Conservation (phyloP, 2,113 vertebrate species). For the Pteruthius melanotis region DNA sequence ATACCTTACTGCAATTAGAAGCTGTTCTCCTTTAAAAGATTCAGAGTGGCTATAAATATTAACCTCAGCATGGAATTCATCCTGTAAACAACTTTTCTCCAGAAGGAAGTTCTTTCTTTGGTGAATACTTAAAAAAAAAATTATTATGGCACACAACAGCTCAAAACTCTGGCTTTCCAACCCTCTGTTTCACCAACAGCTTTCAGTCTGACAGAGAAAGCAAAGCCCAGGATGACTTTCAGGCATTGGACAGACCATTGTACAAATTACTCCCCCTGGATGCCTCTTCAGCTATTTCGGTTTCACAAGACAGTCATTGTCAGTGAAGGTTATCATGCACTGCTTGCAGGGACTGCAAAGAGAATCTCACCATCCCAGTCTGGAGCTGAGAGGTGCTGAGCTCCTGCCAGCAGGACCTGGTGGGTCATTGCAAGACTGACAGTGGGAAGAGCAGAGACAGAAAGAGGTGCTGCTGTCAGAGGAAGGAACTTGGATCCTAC, state of each 20-base stretch:
- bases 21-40: not conserved
- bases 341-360: not conserved
- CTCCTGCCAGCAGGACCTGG: not conserved
- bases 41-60: not conserved
- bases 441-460: not conserved
- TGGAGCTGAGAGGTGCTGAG: not conserved
- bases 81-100: not conserved
- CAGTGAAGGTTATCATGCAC: not conserved
- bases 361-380: not conserved
- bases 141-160: not conserved
- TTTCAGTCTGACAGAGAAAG: not conserved
- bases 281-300: not conserved
- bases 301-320: not conserved
- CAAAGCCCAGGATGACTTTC: not conserved
- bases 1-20: not conserved
- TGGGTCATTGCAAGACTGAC: not conserved
- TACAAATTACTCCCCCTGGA: not conserved
- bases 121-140: not conserved
- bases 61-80: conserved; percentile 5
- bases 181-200: not conserved
- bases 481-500: not conserved
- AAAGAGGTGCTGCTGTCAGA: not conserved
- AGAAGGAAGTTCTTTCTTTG: not conserved
- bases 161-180: not conserved
- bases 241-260: not conserved